Percentiles rank a stretch among this genome's conserved stretches.
Evolutionary conservation across 2,113 vertebrate species (phyloP).

Genomic region (Daphoenositta chrysoptera): DNA sequence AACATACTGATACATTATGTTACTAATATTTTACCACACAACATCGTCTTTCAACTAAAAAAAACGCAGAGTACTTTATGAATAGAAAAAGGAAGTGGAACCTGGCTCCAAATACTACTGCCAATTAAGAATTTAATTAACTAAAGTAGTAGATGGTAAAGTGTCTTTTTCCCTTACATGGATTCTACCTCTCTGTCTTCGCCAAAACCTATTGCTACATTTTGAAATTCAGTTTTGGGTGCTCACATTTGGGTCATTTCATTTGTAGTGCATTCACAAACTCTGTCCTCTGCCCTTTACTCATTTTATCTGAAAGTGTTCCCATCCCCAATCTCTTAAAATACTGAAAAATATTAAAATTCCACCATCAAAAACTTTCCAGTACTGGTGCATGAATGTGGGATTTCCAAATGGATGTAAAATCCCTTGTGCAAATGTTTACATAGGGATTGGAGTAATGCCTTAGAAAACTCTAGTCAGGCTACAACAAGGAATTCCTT

Average conservation of each 20-base stretch:
- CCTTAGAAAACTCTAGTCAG: not conserved
- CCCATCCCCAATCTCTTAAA: not conserved
- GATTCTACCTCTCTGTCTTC: not conserved
- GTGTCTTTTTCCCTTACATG: not conserved
- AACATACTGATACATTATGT: not conserved
- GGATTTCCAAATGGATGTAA: not conserved
- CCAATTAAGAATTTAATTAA: not conserved
- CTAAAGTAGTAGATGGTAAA: not conserved
- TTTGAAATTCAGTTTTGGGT: not conserved
- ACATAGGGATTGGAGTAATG: not conserved
- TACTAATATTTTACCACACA: not conserved
- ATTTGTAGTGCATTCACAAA: not conserved
- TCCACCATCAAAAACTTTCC: not conserved
- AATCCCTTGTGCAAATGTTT: not conserved
- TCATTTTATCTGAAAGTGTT: not conserved
- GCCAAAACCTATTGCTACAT: not conserved
- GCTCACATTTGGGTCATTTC: not conserved
- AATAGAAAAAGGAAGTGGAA: not conserved
- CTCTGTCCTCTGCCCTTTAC: not conserved
- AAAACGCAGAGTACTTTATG: not conserved
- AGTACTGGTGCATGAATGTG: not conserved
- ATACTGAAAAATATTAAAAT: not conserved
- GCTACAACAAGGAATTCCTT: not conserved
- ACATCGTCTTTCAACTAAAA: not conserved
- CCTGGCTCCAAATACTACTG: not conserved